A percentile compares a stretch with the other conserved stretches of the same genome.
Conservation (phyloP, 2,888 invertebrate genomes). For the Andrena chrysosceles region DNA sequence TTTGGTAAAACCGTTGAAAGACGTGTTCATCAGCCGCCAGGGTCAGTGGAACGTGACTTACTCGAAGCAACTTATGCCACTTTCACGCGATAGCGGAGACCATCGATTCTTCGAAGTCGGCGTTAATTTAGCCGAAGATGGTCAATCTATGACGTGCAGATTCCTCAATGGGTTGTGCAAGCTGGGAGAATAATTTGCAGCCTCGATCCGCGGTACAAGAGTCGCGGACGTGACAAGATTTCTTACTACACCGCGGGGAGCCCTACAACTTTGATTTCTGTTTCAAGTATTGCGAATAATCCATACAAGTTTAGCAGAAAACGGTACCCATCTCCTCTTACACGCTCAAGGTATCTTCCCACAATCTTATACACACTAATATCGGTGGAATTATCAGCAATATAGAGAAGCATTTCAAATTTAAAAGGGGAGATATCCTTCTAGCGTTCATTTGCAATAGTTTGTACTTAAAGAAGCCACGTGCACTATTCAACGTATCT, state of each 20-base stretch:
- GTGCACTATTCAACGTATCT: too few species aligned
- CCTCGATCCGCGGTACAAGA: slow-evolving; percentile 39
- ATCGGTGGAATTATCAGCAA: too few species aligned
- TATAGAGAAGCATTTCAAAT: too few species aligned
- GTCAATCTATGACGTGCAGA: slow-evolving; percentile 52
- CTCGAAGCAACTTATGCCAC: slow-evolving; percentile 63
- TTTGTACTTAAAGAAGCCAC: too few species aligned
- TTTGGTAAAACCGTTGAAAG: slow-evolving; percentile 62
- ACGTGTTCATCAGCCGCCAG: slow-evolving; percentile 65
- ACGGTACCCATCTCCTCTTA: not conserved
- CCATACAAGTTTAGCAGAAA: not conserved
- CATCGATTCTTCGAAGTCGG: slow-evolving; percentile 56
- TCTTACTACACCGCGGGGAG: not conserved
- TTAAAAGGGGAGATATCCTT: too few species aligned
- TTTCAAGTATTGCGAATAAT: not conserved
- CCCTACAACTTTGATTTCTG: not conserved
- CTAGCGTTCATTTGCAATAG: too few species aligned
- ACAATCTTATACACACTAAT: too few species aligned
- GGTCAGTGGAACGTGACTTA: slow-evolving; percentile 69
- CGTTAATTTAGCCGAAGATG: slow-evolving; percentile 62
- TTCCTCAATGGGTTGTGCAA: slow-evolving; percentile 39
- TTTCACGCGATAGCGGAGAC: slow-evolving; percentile 59
- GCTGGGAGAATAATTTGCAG: slow-evolving; percentile 46
- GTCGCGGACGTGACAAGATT: slow-evolving; percentile 42
- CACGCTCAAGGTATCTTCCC: too few species aligned